phyloP scores from a whole-genome alignment of 1,140 invertebrate genomes.

The Scylla paramamosain region DNA sequence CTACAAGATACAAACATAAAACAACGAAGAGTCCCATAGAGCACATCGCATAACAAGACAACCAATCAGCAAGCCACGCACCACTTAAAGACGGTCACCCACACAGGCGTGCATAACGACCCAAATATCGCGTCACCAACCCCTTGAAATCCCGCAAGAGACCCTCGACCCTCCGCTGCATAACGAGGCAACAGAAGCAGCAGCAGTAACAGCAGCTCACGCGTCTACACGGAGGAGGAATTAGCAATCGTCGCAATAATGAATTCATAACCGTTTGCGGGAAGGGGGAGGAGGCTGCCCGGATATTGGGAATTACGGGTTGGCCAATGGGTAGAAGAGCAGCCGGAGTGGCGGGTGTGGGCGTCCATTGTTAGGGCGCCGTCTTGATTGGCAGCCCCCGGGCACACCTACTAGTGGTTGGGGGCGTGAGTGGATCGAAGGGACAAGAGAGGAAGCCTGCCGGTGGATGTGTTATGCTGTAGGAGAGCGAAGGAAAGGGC shows the following conservation, averaged over 20 bases:
- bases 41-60: too few relatives aligned
- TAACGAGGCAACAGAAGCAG: not conserved
- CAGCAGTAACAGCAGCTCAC: not conserved
- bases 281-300: slow-evolving; percentile 28
- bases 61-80: too few relatives aligned
- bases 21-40: too few relatives aligned
- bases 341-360: slow-evolving; percentile 26
- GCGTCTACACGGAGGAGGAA: slow-evolving; percentile 38
- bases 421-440: not conserved
- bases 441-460: not conserved
- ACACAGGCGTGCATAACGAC: too few relatives aligned
- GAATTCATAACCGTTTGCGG: slow-evolving; percentile 54
- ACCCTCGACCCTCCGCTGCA: too few relatives aligned
- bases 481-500: not conserved
- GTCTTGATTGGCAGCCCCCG: slow-evolving; percentile 41
- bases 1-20: too few relatives aligned
- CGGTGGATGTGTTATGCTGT: not conserved
- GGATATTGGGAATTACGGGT: slow-evolving; percentile 63
- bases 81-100: too few relatives aligned
- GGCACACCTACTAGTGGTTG: not conserved
- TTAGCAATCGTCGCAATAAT: slow-evolving; percentile 63
- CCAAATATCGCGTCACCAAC: too few relatives aligned
- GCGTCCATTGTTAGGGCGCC: not conserved
- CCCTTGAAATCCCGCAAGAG: too few relatives aligned
- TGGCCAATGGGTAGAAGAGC: slow-evolving; percentile 41